Percentiles rank a stretch among this genome's conserved stretches.
Conservation (phyloP, 2,797 vertebrate genomes). For the Loriculus beryllinus region DNA sequence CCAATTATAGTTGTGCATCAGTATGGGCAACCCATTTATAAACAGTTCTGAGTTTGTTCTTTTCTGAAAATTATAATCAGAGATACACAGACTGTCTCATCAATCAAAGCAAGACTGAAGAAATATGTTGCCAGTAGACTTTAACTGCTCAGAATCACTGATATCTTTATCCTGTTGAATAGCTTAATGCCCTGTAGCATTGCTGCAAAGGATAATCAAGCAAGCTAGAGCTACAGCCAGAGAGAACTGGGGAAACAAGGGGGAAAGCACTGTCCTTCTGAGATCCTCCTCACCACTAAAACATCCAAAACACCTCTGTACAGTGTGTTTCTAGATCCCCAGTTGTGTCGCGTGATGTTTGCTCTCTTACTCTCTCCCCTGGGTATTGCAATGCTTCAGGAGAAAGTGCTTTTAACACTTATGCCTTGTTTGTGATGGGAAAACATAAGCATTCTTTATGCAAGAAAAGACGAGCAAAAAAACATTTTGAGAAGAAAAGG, state of each 20-base stretch:
- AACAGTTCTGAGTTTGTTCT: not conserved
- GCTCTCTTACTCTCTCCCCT: not conserved
- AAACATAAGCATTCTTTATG: not conserved
- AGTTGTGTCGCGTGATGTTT: not conserved
- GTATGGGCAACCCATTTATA: not conserved
- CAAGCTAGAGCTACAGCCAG: not conserved
- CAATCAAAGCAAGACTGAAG: not conserved
- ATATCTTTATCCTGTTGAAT: not conserved
- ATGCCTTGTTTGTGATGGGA: not conserved
- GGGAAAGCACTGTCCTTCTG: not conserved
- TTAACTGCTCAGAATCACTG: not conserved
- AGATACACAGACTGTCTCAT: not conserved
- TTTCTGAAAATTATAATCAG: not conserved
- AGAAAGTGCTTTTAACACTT: not conserved
- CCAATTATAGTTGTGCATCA: not conserved
- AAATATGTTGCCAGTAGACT: not conserved
- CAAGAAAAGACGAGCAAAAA: not conserved
- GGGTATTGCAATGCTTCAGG: not conserved
- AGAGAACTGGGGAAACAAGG: not conserved
- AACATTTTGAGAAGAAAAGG: not conserved
- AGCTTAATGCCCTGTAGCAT: not conserved
- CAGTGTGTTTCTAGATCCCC: not conserved
- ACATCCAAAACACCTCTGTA: not conserved
- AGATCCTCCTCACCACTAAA: not conserved
- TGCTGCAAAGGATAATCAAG: not conserved